Evolutionary conservation across 2,888 invertebrate species (phyloP).

Genomic region (Salticus scenicus): DNA sequence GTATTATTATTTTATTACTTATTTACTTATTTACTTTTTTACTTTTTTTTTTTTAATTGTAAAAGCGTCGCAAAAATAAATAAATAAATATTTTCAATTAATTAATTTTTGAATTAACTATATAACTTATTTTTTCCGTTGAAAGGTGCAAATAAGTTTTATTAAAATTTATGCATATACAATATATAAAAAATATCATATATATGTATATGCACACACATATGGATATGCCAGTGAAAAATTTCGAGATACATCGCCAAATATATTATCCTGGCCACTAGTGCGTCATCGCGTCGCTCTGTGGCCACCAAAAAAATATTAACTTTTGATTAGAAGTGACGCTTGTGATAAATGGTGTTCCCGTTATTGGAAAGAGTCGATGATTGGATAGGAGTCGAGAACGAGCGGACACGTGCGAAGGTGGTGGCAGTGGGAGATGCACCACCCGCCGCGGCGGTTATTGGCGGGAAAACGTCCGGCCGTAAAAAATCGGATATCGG

Average conservation of each 20-base stretch:
- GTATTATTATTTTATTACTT: no score
- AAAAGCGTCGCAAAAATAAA: no score
- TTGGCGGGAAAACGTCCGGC: constrained; percentile 35
- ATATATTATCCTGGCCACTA: not conserved
- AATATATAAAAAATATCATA: no score
- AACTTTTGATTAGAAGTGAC: constrained; percentile 71
- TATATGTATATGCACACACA: no score
- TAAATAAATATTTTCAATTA: no score
- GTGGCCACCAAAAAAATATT: constrained; percentile 55
- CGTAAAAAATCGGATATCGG: constrained; percentile 16
- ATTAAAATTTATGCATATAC: no score
- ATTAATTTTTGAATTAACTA: no score
- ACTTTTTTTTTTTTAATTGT: no score
- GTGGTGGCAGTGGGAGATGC: constrained; percentile 26
- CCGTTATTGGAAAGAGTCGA: constrained; percentile 66
- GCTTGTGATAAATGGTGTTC: constrained; percentile 65
- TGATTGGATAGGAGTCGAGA: constrained; percentile 49
- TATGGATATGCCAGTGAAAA: no score
- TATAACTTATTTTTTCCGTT: no score
- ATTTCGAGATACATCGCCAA: constrained; percentile 28
- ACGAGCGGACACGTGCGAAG: constrained; percentile 47
- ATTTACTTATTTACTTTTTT: no score
- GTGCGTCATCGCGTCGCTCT: constrained; percentile 36
- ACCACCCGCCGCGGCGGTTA: constrained; percentile 59
- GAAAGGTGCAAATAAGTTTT: no score